Percentiles rank a stretch among this genome's conserved stretches.
Conservation (phyloP, 2,113 vertebrate genomes). For the Xenopus tropicalis region UCB_Xtro_10.0 CM004447.2:32965001-32965500, state of each 20-base stretch:
- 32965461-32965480: neutral
- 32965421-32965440: neutral
- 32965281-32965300: neutral
- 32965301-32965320: neutral
- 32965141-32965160: conserved; percentile 37
- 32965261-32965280: conserved; percentile 2
- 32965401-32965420: neutral
- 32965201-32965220: conserved; percentile 36
- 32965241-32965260: conserved; percentile 7
- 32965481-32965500: too few species aligned
- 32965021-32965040: neutral
- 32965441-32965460: neutral
- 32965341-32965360: too few species aligned
- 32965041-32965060: neutral
- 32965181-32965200: conserved; percentile 30
- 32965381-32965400: neutral
- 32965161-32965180: conserved; percentile 20
- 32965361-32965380: neutral
- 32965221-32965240: conserved; percentile 14
- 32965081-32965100: conserved; percentile 27
- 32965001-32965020: too few species aligned
- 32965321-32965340: too few species aligned
- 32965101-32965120: conserved; percentile 37
- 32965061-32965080: conserved; percentile 28
- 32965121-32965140: conserved; percentile 40